Evolutionary conservation across 2,888 invertebrate genomes (phyloP).

Genomic region (Dasysyrphus albostriatus): DNA sequence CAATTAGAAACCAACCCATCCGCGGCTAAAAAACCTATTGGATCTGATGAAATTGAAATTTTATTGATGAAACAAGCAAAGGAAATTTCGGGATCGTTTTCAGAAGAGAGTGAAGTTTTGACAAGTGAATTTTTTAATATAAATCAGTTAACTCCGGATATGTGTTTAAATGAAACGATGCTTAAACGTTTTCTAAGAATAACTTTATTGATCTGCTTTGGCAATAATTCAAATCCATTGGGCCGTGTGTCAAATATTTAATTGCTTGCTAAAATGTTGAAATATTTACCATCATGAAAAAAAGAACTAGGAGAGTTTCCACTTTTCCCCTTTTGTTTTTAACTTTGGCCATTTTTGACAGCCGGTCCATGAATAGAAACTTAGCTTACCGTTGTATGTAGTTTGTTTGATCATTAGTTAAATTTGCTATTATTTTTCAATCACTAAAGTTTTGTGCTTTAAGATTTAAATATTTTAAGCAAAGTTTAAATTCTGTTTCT

Average conservation of each 20-base stretch:
- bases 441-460: no score
- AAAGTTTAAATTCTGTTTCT: no score
- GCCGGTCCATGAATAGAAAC: no score
- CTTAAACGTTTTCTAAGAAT: constrained; percentile 45
- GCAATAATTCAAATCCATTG: neutral
- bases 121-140: constrained; percentile 13
- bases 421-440: no score
- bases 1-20: constrained; percentile 77
- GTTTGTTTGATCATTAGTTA: no score
- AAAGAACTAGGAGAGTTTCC: neutral
- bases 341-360: no score
- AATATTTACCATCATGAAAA: neutral
- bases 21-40: neutral
- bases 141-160: neutral
- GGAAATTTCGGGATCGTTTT: neutral
- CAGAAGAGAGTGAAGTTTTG: neutral
- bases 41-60: constrained; percentile 46
- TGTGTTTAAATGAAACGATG: constrained; percentile 45
- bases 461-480: no score
- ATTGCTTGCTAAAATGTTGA: neutral
- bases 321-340: no score
- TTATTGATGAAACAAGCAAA: constrained; percentile 21
- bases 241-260: constrained; percentile 29
- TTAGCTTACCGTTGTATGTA: no score
- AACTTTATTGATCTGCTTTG: constrained; percentile 35